Percentiles rank a stretch among this genome's conserved stretches.
Evolutionary conservation across 2,888 invertebrate genomes (phyloP).

Genomic region (Osedax fenrisi): DNA sequence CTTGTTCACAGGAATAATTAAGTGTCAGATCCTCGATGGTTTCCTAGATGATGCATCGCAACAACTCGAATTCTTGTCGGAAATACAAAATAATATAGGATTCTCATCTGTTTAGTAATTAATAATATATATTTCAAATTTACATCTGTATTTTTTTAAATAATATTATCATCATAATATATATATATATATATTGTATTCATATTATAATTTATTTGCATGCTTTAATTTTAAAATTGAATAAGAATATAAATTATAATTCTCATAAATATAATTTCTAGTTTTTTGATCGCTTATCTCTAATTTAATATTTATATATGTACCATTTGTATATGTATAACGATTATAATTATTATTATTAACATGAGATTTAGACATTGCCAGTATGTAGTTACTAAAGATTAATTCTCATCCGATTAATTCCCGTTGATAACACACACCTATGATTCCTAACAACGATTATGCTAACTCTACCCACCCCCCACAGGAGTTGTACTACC

Average conservation of each 20-base stretch:
- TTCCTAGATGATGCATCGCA: constrained; percentile 61
- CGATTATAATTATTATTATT: too few species aligned
- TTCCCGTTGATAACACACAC: too few species aligned
- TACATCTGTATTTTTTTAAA: background rate
- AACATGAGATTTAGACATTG: too few species aligned
- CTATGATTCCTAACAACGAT: too few species aligned
- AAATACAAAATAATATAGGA: constrained; percentile 62
- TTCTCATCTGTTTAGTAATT: constrained; percentile 56
- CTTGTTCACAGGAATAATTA: constrained; percentile 63
- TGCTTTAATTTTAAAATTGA: background rate
- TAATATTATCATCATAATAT: background rate
- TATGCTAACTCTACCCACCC: background rate
- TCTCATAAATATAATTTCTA: too few species aligned
- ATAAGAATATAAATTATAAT: too few species aligned
- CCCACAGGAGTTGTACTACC: constrained; percentile 48
- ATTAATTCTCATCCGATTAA: too few species aligned
- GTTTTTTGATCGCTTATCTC: too few species aligned
- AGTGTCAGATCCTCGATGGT: constrained; percentile 65
- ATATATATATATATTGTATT: too few species aligned
- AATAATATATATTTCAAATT: background rate
- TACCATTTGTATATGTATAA: too few species aligned
- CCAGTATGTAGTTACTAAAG: too few species aligned
- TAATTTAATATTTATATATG: too few species aligned
- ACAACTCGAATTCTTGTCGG: constrained; percentile 73
- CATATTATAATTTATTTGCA: background rate